Base-by-base conservation (phyloP, 2,797 vertebrate genomes). In the Melanotaenia trifasciata region DNA sequence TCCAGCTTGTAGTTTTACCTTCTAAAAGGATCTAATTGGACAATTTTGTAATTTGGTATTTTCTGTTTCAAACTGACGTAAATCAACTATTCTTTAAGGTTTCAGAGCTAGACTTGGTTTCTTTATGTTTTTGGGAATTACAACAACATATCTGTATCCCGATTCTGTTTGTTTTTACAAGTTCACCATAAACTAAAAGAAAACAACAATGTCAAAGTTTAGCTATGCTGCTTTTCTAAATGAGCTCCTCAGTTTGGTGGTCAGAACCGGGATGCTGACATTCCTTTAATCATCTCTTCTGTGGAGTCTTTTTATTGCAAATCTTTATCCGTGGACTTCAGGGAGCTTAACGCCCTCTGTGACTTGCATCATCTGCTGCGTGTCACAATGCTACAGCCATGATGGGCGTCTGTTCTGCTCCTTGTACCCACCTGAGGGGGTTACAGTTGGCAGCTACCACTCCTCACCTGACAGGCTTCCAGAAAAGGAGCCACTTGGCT, bases 381-480 rank as follows among this genome's bases (percentile, higher is more conserved):
- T 91, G 88, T 87, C 87, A 89, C 83, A 75, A 64, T 73, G 74
- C 84, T 51, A 64, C 54, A 68, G 70, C 79, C 62, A 45, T 74
- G 68, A 83, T 28, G 78, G 65, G 63, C 75, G 72, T 70, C 69
- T 74, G 79, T 75, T 74, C 81, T 77, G 77, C 76, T 81, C 82
- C 86, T 8, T n/a, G 66, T 73, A 51, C 76, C 77, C 87, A 90
- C 90, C 84, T 87, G 82, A 87, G 81, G 81, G 76, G 73, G 40
- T 80, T 85, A 87, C 77, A 87, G 58, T 92, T 92, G 92, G 89
- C 91, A 88, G 78, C 72, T 68, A 30, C 10, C 24, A 22, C 79
- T 73, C 84, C 72, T 81, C 86, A 88, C 87, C 90, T 90, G 86
- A 86, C 86, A 86, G 69, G 68, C 83, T 80, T 91, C 90, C 89